Evolutionary conservation across 2,113 vertebrate genomes (phyloP), one percentile per base, ranked within the genome.

Genomic region (Pterocles orientalis): DNA sequence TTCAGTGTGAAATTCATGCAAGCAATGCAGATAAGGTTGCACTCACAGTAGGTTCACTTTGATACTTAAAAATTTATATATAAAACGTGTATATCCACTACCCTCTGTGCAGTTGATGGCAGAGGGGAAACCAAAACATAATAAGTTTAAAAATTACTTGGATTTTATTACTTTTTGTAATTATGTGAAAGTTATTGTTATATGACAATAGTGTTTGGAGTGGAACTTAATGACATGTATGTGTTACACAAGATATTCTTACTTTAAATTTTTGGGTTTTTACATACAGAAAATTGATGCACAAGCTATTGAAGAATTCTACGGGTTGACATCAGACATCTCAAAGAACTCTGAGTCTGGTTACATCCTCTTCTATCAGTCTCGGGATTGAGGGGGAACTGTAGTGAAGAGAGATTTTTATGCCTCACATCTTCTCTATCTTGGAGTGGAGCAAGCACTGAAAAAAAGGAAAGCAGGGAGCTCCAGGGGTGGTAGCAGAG

Each of bases 301-400:
- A 97, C 98, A 98, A 98, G 98, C 98, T 97, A 98, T 98, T 96
- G 98, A 98, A 98, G 98, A 98, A 97, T 98, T 98, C 98, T 98
- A 98, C 90, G 98, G 98, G 97, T 98, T 98, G 97, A 98, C 98
- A 33, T 98, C 98, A 61, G 98, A 98, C 94, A 98, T 98, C 97
- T 98, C 98, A 57, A 98, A 98, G 97, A 98, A 98, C 98, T 98
- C 98, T 47, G 98, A 98, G 86, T 98, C 98, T 94, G 98, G 98
- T 84, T 98, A 98, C 97, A 98, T 98, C 93, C 98, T 98, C 96
- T 98, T 98, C 97, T 98, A 98, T 96, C 98, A 98, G 96, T 98
- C 98, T 95, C 98, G 98, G 62, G 98, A 98, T 93, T 98, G 98
- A 98, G 80, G 53, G 82, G 43, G 81, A 95, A 72, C 92, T 65